Evolutionary conservation across 2,888 invertebrate species (phyloP), one percentile per base, ranked within the genome.

Genomic region (Andrena bicolor): DNA sequence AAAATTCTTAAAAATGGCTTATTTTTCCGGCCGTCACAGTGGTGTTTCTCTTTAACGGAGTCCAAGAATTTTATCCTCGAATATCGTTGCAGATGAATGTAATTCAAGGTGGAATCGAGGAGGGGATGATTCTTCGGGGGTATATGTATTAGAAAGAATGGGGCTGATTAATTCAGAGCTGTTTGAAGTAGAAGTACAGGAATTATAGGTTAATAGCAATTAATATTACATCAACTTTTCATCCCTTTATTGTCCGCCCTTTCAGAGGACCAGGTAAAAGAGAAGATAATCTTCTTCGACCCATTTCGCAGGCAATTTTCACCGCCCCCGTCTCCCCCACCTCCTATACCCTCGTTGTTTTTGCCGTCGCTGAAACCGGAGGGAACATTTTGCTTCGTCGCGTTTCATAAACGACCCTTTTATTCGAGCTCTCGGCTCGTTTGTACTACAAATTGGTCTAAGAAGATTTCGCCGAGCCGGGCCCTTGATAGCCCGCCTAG

Each of bases 401-500:
- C 89, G 84, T 89, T 90, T 88, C 87, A 86, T 86, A 87, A 89
- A 86, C 86, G 87, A 84, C 82, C 82, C 71, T 87, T 87, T 87
- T 87, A 87, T 88, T 85, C 86, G 86, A 79, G 84, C 84, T 75
- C 76, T 84, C 84, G 76, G 82, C 80, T 89, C 89, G 89, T 91
- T 89, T 89, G 89, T 87, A 80, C 86, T 88, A 86, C 89, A 91
- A 91, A 91, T 91, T 90, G 90, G 90, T 87, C 81, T 88, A 90
- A 91, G 90, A 90, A 90, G 90, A 91, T 91, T 91, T 82, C 76
- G 80, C 65, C 74, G 77, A 58, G 77, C 82, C 56, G 51, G 70
- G 73, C 75, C 83, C 82, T 84, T 75, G 85, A 88, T 87, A 82
- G 76, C 82, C 79, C 10, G 70, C 75, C 77, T 86, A 80, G 86